Base-by-base conservation (phyloP, 2,797 vertebrate species). In the Sternarchorhynchus goeldii region DNA sequence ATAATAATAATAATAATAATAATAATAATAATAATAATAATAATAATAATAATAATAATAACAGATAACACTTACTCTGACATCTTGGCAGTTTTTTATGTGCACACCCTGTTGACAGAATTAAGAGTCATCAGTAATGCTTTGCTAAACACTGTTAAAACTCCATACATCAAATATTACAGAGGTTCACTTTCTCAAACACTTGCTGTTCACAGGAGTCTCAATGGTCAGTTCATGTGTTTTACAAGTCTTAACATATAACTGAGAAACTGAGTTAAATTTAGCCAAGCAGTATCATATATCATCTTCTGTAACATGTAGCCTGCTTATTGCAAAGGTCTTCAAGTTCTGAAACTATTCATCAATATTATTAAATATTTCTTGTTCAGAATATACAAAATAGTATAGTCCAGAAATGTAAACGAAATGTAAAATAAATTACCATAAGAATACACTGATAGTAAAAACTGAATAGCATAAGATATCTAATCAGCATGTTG, bases 21-120 rank as follows among this genome's bases (percentile, higher is more conserved):
- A 73, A 5, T 73, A 1, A 10, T 63, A 29, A 71, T 62, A 21
- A 53, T 21, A 3, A 55, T n/a, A n/a, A 64, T 4, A 34, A 39
- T 32, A 36, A 4, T 6, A 20, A 55, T 63, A 55, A 5, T 73
- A 1, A 10, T 63, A 29, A 71, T 62, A 21, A 53, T 21, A 3
- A 55, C 8, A 58, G 29, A 36, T 21, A n/a, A 3, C 39, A 86
- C 86, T 86, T 84, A 87, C 86, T 87, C 86, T n/a, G 86, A 87
- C 86, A 87, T 87, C 29, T 81, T 81, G 80, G 55, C 63, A 64
- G 78, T 70, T 81, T 84, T 20, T 66, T 75, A 29, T 59, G 75
- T 58, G 76, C 73, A 83, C 76, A 79, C 78, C 72, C 80, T 87
- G 71, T 36, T 63, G n/a, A 34, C 64, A 34, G 53, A 20, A 56